Percentiles rank a stretch among this genome's conserved stretches.
These are phyloP conservation scores for Antennarius maculatus DNA, from an alignment of 2,797 vertebrate species.

Conservation along the genomic window DNA sequence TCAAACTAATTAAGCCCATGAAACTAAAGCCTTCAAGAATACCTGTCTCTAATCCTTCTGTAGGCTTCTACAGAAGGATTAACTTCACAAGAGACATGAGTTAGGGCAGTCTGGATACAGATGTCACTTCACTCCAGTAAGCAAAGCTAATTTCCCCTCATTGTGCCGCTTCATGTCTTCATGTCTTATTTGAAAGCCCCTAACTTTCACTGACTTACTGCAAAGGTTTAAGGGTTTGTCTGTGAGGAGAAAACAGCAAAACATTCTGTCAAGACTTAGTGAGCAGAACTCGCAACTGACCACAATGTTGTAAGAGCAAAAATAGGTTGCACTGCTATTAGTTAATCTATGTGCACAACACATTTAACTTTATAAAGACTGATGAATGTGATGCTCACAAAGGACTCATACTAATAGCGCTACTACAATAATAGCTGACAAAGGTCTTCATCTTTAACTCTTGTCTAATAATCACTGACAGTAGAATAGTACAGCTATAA, in stretches of 20 bases:
- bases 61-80: slow-evolving; percentile 85
- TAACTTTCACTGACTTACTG: slow-evolving; percentile 85
- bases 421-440: slow-evolving; percentile 76
- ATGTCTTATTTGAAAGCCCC: slow-evolving; percentile 87
- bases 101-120: slow-evolving; percentile 83
- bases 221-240: slow-evolving; percentile 83
- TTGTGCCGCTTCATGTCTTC: slow-evolving; percentile 84
- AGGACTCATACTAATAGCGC: slow-evolving; percentile 69
- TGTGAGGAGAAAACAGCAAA: slow-evolving; percentile 69
- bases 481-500: slow-evolving; percentile 63
- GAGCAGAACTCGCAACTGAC: slow-evolving; percentile 8
- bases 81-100: slow-evolving; percentile 79
- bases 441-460: slow-evolving; percentile 59
- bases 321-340: slow-evolving; percentile 20
- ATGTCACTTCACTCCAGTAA: slow-evolving; percentile 88
- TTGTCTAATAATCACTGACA: slow-evolving; percentile 72
- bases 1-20: slow-evolving; percentile 3
- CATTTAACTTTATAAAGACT: slow-evolving; percentile 58
- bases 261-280: not conserved
- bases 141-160: slow-evolving; percentile 87
- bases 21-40: not conserved
- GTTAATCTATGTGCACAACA: slow-evolving; percentile 32
- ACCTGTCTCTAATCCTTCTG: too few relatives aligned
- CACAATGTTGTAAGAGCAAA: slow-evolving; percentile 11
- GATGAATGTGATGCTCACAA: slow-evolving; percentile 61